These are phyloP conservation scores for Poecilia wingei DNA, from an alignment of 2,797 vertebrate species.

Conservation along the genomic window DNA sequence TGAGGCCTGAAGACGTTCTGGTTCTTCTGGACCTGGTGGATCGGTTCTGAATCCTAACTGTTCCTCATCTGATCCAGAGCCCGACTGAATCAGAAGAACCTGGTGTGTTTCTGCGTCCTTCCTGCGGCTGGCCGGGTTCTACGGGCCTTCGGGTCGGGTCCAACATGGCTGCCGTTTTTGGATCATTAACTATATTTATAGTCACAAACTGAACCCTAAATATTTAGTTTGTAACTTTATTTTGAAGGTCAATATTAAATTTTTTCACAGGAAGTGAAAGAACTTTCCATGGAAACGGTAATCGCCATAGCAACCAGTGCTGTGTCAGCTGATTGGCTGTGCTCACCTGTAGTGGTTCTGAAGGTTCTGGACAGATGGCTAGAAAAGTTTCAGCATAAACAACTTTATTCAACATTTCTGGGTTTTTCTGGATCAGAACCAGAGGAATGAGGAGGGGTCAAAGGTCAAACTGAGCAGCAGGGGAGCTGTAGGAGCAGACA, in stretches of 20 bases:
- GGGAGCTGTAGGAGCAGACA: neutral
- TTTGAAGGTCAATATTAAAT: no score
- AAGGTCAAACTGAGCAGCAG: neutral
- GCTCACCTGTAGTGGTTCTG: neutral
- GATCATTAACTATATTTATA: no score
- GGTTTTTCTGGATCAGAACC: slow-evolving; percentile 45
- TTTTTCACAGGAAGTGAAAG: no score
- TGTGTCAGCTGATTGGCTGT: neutral
- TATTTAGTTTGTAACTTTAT: neutral
- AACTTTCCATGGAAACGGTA: neutral
- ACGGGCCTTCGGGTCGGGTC: no score
- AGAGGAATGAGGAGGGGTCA: neutral
- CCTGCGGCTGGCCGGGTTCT: no score
- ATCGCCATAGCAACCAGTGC: neutral
- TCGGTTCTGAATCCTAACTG: no score
- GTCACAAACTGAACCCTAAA: neutral
- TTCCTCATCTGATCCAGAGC: no score
- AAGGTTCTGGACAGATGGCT: neutral
- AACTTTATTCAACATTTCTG: slow-evolving; percentile 60
- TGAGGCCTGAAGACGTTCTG: neutral
- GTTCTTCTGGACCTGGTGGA: neutral
- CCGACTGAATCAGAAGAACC: no score
- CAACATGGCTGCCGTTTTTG: no score
- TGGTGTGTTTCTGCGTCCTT: no score
- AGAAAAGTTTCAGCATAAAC: slow-evolving; percentile 42